Evolutionary conservation across 2,797 vertebrate genomes (phyloP).

Genomic region (Hyperoplus immaculatus): DNA sequence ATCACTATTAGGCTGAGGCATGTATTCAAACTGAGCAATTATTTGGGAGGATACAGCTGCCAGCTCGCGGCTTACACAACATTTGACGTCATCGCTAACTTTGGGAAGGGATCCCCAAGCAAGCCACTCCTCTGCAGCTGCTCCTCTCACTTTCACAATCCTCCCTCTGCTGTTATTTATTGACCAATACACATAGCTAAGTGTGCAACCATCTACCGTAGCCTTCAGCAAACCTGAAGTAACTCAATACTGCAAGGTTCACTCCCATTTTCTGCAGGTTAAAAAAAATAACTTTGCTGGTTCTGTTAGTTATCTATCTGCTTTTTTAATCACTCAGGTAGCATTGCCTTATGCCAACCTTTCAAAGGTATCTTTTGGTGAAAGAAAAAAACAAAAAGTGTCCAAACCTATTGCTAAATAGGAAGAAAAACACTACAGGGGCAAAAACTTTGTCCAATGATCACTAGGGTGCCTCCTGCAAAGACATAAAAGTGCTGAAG

Average conservation of each 20-base stretch:
- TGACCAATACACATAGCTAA: slow-evolving; percentile 49
- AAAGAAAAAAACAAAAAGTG: background rate
- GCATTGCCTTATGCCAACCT: background rate
- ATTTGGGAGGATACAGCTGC: slow-evolving; percentile 16
- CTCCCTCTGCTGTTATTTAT: slow-evolving; percentile 74
- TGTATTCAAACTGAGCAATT: slow-evolving; percentile 17
- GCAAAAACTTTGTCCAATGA: slow-evolving; percentile 1
- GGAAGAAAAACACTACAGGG: slow-evolving; percentile 21
- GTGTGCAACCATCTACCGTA: slow-evolving; percentile 42
- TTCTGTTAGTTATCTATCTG: background rate
- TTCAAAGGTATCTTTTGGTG: slow-evolving; percentile 23
- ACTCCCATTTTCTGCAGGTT: slow-evolving; percentile 21
- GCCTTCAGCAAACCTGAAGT: slow-evolving; percentile 47
- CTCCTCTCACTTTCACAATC: slow-evolving; percentile 59
- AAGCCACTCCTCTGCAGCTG: slow-evolving; percentile 33
- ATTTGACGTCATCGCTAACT: slow-evolving; percentile 49
- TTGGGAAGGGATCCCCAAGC: slow-evolving; percentile 56
- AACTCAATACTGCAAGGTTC: slow-evolving; percentile 42
- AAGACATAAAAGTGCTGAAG: slow-evolving; percentile 31
- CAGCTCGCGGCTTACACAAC: slow-evolving; percentile 28
- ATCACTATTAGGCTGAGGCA: slow-evolving; percentile 47
- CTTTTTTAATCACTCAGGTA: slow-evolving; percentile 1
- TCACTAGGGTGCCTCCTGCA: slow-evolving; percentile 43
- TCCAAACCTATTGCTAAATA: background rate
- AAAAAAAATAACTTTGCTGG: slow-evolving; percentile 16